Conservation (phyloP, 2,888 invertebrate genomes). For the Sinelater perroti region DNA sequence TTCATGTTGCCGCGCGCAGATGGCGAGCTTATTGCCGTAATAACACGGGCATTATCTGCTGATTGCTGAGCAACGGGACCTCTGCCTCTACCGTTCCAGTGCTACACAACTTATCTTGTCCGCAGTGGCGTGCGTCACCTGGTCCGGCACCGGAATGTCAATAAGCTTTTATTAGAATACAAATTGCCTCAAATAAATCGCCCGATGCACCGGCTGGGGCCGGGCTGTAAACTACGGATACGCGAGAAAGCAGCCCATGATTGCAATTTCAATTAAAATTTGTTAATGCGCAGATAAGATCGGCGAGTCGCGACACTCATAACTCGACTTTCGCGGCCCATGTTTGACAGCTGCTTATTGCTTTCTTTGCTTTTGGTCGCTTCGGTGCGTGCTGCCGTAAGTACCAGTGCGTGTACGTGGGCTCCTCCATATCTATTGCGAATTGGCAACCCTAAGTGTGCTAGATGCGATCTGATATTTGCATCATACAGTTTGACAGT, state of each 20-base stretch:
- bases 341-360: background rate
- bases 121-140: constrained; percentile 39
- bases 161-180: constrained; percentile 13
- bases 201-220: background rate
- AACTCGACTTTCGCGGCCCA: background rate
- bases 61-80: constrained; percentile 40
- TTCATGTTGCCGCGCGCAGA: constrained; percentile 30
- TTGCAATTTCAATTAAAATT: constrained; percentile 30
- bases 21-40: constrained; percentile 29
- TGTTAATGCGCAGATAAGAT: constrained; percentile 31
- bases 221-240: constrained; percentile 3
- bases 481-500: too few relatives aligned
- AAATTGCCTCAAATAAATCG: constrained; percentile 18
- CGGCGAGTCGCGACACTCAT: constrained; percentile 4
- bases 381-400: background rate
- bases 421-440: too few relatives aligned
- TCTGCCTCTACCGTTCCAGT: constrained; percentile 38
- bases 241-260: constrained; percentile 15
- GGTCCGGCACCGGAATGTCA: constrained; percentile 13
- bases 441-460: too few relatives aligned
- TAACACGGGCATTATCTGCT: constrained; percentile 37
- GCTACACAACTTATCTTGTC: constrained; percentile 30
- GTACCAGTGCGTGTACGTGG: too few relatives aligned
- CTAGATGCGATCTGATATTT: too few relatives aligned
- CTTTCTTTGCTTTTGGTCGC: background rate